phyloP scores from a whole-genome alignment of 2,113 vertebrate genomes.

The Rutilus rutilus region DNA sequence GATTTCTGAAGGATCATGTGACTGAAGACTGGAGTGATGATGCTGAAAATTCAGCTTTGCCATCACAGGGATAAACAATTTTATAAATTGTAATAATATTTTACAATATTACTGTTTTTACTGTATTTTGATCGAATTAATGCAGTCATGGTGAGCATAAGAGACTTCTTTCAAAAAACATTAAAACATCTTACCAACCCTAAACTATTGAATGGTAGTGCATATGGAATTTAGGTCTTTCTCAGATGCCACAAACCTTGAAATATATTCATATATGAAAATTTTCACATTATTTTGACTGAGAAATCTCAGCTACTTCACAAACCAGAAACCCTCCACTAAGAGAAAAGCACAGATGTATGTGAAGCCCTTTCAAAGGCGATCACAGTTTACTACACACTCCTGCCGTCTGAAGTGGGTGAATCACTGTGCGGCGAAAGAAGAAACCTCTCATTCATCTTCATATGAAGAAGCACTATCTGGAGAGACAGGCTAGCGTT shows the following conservation, averaged over 20 bases:
- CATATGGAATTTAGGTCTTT: neutral
- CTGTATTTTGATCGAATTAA: neutral
- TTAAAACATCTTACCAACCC: neutral
- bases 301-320: neutral
- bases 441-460: slow-evolving; percentile 29
- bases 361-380: neutral
- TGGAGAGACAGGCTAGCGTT: neutral
- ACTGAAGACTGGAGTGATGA: neutral
- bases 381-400: neutral
- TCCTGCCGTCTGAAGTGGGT: slow-evolving; percentile 21
- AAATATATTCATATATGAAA: neutral
- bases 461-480: neutral
- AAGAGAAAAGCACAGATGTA: neutral
- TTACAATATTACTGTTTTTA: neutral
- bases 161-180: neutral
- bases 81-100: neutral
- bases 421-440: neutral
- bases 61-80: neutral
- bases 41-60: neutral
- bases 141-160: neutral
- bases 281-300: neutral
- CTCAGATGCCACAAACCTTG: neutral
- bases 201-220: neutral
- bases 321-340: neutral
- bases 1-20: neutral